These are phyloP conservation scores for Lottia scabra DNA, from an alignment of 2,888 invertebrate species.

Conservation along the genomic window DNA sequence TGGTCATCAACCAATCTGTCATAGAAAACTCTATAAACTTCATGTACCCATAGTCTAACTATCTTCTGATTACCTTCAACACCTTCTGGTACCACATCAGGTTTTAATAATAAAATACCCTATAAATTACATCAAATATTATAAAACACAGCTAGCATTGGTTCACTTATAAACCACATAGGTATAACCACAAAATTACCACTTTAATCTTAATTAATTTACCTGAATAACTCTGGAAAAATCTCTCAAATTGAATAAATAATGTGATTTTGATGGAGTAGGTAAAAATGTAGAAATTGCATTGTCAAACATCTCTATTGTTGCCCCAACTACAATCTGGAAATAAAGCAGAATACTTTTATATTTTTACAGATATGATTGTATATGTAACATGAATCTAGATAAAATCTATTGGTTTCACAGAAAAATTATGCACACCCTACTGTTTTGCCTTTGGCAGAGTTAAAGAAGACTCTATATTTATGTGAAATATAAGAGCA, in stretches of 20 bases:
- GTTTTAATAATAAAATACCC: constrained; percentile 64
- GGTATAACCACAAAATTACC: too few relatives aligned
- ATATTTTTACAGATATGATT: too few relatives aligned
- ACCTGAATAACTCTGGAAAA: constrained; percentile 68
- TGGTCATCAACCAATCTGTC: constrained; percentile 65
- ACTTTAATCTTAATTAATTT: constrained; percentile 8
- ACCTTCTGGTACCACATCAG: constrained; percentile 52
- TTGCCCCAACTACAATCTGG: constrained; percentile 66
- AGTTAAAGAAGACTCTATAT: too few relatives aligned
- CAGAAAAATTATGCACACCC: too few relatives aligned
- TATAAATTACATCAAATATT: constrained; percentile 28
- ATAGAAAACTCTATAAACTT: constrained; percentile 68
- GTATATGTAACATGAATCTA: too few relatives aligned
- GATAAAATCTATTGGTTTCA: too few relatives aligned
- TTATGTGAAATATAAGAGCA: too few relatives aligned
- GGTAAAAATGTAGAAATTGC: constrained; percentile 65
- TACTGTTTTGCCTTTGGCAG: too few relatives aligned
- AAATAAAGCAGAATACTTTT: constrained; percentile 9
- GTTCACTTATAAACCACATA: too few relatives aligned
- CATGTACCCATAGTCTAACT: constrained; percentile 66
- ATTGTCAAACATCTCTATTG: constrained; percentile 64
- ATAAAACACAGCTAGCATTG: too few relatives aligned
- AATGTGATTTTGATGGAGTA: constrained; percentile 68
- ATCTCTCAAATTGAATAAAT: constrained; percentile 68
- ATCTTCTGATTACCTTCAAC: constrained; percentile 59